These are phyloP conservation scores for Pachyramphus minor DNA, from an alignment of 2,113 vertebrate species.

Conservation along the genomic window DNA sequence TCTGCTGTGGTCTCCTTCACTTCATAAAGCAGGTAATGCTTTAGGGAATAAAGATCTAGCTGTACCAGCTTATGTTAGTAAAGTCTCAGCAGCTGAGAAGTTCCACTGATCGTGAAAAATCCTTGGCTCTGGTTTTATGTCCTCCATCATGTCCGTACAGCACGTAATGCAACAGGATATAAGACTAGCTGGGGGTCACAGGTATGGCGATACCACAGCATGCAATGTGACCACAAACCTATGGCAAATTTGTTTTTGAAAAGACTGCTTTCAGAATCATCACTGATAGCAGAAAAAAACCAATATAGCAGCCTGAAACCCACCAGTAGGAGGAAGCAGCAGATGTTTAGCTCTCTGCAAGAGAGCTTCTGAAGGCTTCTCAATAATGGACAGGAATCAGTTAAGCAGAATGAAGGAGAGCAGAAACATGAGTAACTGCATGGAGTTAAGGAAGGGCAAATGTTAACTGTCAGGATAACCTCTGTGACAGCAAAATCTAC, in stretches of 20 bases:
- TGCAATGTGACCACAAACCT: background rate
- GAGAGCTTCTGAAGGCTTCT: background rate
- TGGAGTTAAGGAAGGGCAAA: background rate
- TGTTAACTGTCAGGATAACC: background rate
- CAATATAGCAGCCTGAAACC: background rate
- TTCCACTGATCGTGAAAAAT: background rate
- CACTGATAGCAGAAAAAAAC: background rate
- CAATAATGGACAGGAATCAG: background rate
- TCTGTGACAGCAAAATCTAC: background rate
- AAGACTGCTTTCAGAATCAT: background rate
- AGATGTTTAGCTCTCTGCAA: background rate
- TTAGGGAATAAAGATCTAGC: background rate
- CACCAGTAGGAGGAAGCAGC: background rate
- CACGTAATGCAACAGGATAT: background rate
- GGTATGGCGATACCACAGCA: background rate
- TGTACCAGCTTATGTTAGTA: background rate
- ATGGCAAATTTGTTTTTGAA: background rate
- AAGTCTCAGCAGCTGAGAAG: background rate
- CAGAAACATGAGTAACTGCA: background rate
- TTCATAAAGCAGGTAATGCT: background rate
- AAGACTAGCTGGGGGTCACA: background rate
- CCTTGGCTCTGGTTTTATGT: background rate
- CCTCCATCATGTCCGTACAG: rapidly evolving
- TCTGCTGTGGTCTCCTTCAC: background rate
- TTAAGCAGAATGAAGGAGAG: background rate